These are phyloP conservation scores for Diabrotica virgifera DNA, from an alignment of 1,140 invertebrate genomes.

Conservation along the genomic window DNA sequence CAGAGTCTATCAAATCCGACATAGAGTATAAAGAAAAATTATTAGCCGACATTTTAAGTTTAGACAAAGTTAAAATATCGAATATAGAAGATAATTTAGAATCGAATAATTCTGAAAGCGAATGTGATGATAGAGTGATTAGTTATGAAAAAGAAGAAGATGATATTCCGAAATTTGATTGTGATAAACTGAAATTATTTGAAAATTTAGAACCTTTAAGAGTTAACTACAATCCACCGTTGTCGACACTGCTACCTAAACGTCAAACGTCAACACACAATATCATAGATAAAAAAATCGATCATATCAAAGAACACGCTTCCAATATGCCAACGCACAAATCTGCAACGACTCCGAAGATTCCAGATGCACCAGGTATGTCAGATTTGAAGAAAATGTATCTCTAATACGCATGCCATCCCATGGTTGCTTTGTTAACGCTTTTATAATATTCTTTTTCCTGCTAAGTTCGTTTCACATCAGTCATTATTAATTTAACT, in stretches of 20 bases:
- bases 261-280: too few species aligned
- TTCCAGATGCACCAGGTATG: slow-evolving; percentile 13
- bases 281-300: too few species aligned
- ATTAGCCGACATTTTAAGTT: slow-evolving; percentile 52
- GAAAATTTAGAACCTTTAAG: background rate
- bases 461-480: background rate
- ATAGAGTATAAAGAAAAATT: slow-evolving; percentile 56
- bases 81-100: background rate
- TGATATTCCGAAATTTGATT: background rate
- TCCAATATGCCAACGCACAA: background rate
- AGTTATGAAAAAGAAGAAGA: background rate
- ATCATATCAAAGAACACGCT: background rate
- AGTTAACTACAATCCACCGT: background rate
- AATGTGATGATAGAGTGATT: slow-evolving; percentile 13
- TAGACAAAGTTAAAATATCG: slow-evolving; percentile 46
- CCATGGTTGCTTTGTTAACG: background rate
- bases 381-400: slow-evolving; percentile 11
- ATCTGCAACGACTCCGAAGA: slow-evolving; percentile 4
- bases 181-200: background rate
- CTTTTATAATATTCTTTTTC: background rate
- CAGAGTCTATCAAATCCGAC: slow-evolving; percentile 54
- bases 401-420: slow-evolving; percentile 8
- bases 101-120: slow-evolving; percentile 12
- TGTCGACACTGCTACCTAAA: background rate
- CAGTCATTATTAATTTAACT: background rate